These are phyloP conservation scores for Thrips palmi DNA, from an alignment of 1,140 invertebrate genomes.

Conservation along the genomic window DNA sequence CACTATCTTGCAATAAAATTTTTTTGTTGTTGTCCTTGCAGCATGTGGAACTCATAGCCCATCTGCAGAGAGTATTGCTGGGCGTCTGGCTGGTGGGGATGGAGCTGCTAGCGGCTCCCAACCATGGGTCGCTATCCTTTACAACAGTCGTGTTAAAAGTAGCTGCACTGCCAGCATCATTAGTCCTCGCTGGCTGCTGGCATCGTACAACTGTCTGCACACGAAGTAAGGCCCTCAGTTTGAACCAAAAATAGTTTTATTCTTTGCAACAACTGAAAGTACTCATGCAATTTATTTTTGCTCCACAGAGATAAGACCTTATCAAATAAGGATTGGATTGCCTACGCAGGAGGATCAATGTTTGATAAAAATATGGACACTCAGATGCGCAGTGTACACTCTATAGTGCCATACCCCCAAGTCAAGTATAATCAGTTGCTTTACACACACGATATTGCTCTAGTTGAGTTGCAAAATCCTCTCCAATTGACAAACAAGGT, in stretches of 20 bases:
- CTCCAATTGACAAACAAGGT: constrained; percentile 31
- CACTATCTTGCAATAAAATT: constrained; percentile 11
- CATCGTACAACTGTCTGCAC: constrained; percentile 35
- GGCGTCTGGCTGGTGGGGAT: constrained; percentile 29
- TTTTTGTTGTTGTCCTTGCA: constrained; percentile 15
- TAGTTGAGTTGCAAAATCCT: constrained; percentile 31
- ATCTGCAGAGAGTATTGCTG: constrained; percentile 21
- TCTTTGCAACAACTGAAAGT: constrained; percentile 5
- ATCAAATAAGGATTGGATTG: constrained; percentile 20
- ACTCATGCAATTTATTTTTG: not conserved
- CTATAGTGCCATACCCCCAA: constrained; percentile 35
- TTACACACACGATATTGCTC: constrained; percentile 35
- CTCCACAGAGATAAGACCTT: constrained; percentile 20
- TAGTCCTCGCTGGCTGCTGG: constrained; percentile 32
- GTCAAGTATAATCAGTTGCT: constrained; percentile 38
- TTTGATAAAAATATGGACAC: constrained; percentile 19
- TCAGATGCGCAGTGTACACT: constrained; percentile 21
- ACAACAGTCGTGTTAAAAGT: constrained; percentile 28
- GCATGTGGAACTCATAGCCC: constrained; percentile 19
- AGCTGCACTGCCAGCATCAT: constrained; percentile 37
- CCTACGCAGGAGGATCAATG: constrained; percentile 26
- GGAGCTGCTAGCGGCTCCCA: constrained; percentile 29
- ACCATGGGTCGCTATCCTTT: constrained; percentile 33
- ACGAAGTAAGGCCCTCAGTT: constrained; percentile 24
- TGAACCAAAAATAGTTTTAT: not conserved